phyloP scores from a whole-genome alignment of 2,888 invertebrate species.

The Lithophane socia region DNA sequence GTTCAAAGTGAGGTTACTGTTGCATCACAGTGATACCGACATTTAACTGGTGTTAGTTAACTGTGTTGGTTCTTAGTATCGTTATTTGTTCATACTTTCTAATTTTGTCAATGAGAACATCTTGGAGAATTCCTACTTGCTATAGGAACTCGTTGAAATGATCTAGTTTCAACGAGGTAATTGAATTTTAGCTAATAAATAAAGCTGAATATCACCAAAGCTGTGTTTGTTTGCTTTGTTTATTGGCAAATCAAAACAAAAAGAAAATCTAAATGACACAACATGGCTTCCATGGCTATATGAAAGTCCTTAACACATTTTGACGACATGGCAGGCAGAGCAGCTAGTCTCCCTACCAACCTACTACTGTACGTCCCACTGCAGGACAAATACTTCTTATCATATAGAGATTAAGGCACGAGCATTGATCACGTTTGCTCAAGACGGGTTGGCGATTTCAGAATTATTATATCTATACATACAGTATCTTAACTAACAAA shows the following conservation, averaged over 20 bases:
- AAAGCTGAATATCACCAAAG: not conserved
- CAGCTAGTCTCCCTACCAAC: not conserved
- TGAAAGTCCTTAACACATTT: not conserved
- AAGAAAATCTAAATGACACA: not conserved
- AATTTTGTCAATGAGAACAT: conserved; percentile 38
- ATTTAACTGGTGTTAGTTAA: conserved; percentile 51
- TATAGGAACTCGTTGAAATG: not conserved
- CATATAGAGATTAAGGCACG: too few relatives aligned
- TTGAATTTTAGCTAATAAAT: not conserved
- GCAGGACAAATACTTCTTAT: too few relatives aligned
- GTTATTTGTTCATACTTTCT: conserved; percentile 51
- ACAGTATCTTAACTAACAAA: too few relatives aligned
- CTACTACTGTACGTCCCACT: too few relatives aligned
- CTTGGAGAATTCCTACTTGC: not conserved
- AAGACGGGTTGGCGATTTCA: too few relatives aligned
- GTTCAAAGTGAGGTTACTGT: conserved; percentile 57
- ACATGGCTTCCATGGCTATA: too few relatives aligned
- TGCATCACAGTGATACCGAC: conserved; percentile 53
- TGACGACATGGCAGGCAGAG: not conserved
- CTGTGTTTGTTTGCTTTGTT: too few relatives aligned
- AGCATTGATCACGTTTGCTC: too few relatives aligned
- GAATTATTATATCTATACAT: too few relatives aligned
- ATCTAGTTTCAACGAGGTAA: not conserved
- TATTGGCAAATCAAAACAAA: not conserved
- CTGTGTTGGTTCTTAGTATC: conserved; percentile 42